phyloP scores from a whole-genome alignment of 2,888 invertebrate genomes.

The Meteorus colon region DNA sequence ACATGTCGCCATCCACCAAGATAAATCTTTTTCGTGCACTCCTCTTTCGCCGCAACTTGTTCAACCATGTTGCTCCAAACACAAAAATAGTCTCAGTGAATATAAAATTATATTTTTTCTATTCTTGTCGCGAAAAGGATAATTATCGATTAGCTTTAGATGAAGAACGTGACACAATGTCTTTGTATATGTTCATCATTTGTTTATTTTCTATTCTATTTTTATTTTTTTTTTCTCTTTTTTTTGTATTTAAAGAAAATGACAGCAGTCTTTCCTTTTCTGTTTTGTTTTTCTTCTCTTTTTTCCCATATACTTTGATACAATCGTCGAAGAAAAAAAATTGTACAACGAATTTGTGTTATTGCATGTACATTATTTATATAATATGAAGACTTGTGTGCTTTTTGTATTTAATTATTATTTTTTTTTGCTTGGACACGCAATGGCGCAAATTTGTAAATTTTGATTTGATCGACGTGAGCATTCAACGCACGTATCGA shows the following conservation, averaged over 20 bases:
- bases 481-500: neutral
- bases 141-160: too few species aligned
- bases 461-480: constrained; percentile 25
- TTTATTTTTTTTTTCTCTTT: constrained; percentile 23
- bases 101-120: neutral
- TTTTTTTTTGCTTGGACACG: neutral
- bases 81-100: neutral
- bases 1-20: constrained; percentile 87
- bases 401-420: constrained; percentile 15
- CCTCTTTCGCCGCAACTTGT: constrained; percentile 77
- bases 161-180: neutral
- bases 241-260: constrained; percentile 19
- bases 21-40: constrained; percentile 82
- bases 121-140: neutral
- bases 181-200: neutral
- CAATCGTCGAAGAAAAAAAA: constrained; percentile 5
- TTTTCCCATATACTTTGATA: constrained; percentile 22
- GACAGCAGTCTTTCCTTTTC: constrained; percentile 31
- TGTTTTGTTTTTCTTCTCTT: constrained; percentile 1
- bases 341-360: constrained; percentile 26
- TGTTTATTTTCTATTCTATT: constrained; percentile 15
- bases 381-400: constrained; percentile 18
- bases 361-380: constrained; percentile 41
- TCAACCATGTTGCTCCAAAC: constrained; percentile 58
- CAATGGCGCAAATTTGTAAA: constrained; percentile 17